These are phyloP conservation scores for Chlorocebus sabaeus DNA, from an alignment of 2,113 vertebrate species.

Conservation along the genomic window DNA sequence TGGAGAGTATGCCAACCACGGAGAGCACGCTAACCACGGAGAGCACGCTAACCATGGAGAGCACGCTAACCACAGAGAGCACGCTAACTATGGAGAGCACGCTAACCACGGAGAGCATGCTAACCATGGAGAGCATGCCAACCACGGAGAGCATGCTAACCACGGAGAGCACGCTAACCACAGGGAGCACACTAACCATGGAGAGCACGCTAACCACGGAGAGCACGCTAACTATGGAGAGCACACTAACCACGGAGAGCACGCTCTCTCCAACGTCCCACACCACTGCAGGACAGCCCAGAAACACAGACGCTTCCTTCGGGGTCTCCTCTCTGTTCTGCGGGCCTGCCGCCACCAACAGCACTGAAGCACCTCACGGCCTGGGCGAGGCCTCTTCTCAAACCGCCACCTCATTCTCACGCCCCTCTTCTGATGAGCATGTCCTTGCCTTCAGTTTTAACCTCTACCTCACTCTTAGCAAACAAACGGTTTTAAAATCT, in stretches of 20 bases:
- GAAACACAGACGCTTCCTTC: too few species aligned
- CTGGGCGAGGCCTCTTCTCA: background rate
- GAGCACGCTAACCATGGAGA: too few species aligned
- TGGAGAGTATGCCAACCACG: accelerated
- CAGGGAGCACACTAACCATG: too few species aligned
- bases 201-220: accelerated
- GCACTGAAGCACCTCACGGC: background rate
- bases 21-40: accelerated
- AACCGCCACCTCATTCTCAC: too few species aligned
- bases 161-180: too few species aligned
- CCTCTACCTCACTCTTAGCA: background rate
- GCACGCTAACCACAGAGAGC: accelerated
- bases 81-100: accelerated
- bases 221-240: accelerated
- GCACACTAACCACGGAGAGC: too few species aligned
- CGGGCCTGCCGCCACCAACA: too few species aligned
- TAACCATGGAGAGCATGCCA: accelerated
- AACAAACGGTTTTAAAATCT: background rate
- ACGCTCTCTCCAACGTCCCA: too few species aligned
- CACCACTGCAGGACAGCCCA: background rate
- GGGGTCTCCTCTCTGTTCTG: background rate
- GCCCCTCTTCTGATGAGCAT: background rate
- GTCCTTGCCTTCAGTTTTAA: background rate
- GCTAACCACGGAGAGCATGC: accelerated
- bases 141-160: accelerated